Percentiles rank a stretch among this genome's conserved stretches.
phyloP scores from a whole-genome alignment of 1,140 invertebrate genomes.

The Atopsyche davidsoni region DNA sequence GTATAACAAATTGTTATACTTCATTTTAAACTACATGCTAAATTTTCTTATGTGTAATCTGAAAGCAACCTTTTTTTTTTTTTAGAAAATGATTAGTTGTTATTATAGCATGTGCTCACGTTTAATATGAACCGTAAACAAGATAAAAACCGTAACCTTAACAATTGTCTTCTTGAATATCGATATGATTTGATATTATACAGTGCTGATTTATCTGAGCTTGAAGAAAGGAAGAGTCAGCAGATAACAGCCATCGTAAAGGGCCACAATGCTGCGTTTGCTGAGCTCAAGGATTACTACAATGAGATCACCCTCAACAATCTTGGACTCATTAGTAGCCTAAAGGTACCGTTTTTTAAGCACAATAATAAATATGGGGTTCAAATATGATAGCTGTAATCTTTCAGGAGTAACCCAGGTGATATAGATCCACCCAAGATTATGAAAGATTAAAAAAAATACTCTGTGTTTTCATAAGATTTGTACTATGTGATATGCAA shows the following conservation, averaged over 20 bases:
- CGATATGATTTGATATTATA: too few relatives aligned
- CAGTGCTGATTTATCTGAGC: conserved; percentile 76
- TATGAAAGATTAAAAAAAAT: not conserved
- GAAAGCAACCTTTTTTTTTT: too few relatives aligned
- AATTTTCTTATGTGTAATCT: too few relatives aligned
- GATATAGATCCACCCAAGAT: not conserved
- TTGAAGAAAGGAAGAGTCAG: conserved; percentile 83
- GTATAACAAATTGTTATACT: too few relatives aligned
- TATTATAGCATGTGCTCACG: too few relatives aligned
- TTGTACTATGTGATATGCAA: too few relatives aligned
- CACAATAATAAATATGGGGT: not conserved
- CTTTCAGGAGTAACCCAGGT: not conserved
- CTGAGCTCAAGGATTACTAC: conserved; percentile 88
- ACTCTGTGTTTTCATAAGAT: not conserved
- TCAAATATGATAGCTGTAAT: too few relatives aligned
- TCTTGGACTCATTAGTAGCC: conserved; percentile 69
- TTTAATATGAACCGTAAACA: too few relatives aligned
- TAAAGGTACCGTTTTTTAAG: conserved; percentile 41
- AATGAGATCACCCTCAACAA: conserved; percentile 91
- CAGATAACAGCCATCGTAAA: conserved; percentile 74
- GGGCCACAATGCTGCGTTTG: conserved; percentile 77
- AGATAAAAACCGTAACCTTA: too few relatives aligned
- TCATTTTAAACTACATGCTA: too few relatives aligned
- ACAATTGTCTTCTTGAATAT: too few relatives aligned
- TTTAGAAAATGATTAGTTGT: too few relatives aligned